Conservation (phyloP, 2,888 invertebrate genomes). For the Metopia argyrocephala region DNA sequence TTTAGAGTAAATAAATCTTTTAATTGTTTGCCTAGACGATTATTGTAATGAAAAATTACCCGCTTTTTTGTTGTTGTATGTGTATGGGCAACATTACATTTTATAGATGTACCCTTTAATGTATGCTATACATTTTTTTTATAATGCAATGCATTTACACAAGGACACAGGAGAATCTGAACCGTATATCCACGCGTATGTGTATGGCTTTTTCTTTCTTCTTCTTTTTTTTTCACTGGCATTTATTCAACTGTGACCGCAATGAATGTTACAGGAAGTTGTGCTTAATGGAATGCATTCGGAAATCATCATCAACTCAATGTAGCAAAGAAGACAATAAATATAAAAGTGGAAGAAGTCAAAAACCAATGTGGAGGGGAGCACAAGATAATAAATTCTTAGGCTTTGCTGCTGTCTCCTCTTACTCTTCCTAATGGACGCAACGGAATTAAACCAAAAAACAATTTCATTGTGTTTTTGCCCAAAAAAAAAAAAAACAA, state of each 20-base stretch:
- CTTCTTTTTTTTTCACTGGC: background rate
- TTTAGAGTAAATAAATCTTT: no score
- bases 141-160: slow-evolving; percentile 33
- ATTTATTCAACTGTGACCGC: slow-evolving; percentile 69
- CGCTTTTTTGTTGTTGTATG: background rate
- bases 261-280: slow-evolving; percentile 75
- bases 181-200: background rate
- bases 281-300: slow-evolving; percentile 76
- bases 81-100: background rate
- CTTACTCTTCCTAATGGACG: no score
- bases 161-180: slow-evolving; percentile 27
- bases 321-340: slow-evolving; percentile 58
- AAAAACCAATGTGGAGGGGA: background rate
- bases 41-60: no score
- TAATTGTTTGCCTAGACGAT: background rate
- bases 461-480: background rate
- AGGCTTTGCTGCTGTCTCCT: no score
- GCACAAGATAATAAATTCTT: background rate
- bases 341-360: slow-evolving; percentile 35
- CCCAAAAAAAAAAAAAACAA: background rate
- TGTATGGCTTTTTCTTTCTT: background rate
- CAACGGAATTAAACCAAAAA: background rate
- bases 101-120: background rate
- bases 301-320: slow-evolving; percentile 75
- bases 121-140: background rate